phyloP scores from a whole-genome alignment of 2,797 vertebrate genomes.

The Esox lucius region DNA sequence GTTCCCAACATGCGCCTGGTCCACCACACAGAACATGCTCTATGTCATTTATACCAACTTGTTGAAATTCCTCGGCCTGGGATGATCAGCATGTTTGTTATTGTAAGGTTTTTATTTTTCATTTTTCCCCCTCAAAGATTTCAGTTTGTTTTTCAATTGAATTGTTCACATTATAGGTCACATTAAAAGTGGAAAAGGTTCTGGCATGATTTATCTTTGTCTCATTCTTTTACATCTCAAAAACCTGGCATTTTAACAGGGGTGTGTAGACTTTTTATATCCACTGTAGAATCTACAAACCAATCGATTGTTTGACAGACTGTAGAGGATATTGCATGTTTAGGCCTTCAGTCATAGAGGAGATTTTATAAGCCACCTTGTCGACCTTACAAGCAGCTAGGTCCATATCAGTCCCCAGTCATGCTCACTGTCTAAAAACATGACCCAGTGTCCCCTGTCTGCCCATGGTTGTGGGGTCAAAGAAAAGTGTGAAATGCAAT shows the following conservation, averaged over 20 bases:
- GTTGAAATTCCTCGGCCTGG: conserved; percentile 7
- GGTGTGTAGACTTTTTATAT: no score
- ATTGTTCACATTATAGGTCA: no score
- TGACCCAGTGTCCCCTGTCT: conserved; percentile 48
- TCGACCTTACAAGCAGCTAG: neutral
- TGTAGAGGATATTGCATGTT: neutral
- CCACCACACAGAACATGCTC: conserved; percentile 28
- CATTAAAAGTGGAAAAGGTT: no score
- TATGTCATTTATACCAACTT: neutral
- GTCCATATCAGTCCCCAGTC: neutral
- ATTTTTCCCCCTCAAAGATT: no score
- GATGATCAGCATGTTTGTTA: conserved; percentile 4
- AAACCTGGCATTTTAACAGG: no score
- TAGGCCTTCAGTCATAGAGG: neutral
- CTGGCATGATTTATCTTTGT: no score
- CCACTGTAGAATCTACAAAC: neutral
- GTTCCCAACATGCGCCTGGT: neutral
- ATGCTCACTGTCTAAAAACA: neutral
- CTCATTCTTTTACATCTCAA: no score
- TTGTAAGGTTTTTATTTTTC: no score
- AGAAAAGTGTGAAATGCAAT: conserved; percentile 49
- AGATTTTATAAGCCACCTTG: neutral
- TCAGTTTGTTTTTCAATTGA: no score
- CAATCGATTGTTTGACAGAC: neutral
- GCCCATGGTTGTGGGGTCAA: conserved; percentile 42